These are phyloP conservation scores for Andrena flavipes DNA, from an alignment of 2,888 invertebrate species.

Conservation along the genomic window DNA sequence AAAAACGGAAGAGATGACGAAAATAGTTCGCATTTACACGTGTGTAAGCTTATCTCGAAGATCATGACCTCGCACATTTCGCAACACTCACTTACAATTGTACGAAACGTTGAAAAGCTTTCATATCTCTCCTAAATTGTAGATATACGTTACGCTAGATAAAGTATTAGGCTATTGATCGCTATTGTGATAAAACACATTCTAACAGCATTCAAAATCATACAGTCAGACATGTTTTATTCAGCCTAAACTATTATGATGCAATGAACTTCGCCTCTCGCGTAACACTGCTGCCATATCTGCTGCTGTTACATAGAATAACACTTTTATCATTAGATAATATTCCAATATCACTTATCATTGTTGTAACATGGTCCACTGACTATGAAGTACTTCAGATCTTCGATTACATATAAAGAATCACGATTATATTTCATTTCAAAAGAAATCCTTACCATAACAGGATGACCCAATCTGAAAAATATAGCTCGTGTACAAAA, in stretches of 20 bases:
- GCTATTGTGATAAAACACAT: slow-evolving; percentile 1
- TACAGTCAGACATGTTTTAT: not conserved
- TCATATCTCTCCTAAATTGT: not conserved
- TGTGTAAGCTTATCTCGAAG: slow-evolving; percentile 25
- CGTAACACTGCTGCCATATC: not conserved
- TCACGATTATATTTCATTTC: not conserved
- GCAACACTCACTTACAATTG: slow-evolving; percentile 14
- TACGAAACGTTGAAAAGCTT: slow-evolving; percentile 20
- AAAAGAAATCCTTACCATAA: not conserved
- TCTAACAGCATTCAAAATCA: not conserved
- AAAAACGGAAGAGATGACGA: not conserved
- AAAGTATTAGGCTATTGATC: not conserved
- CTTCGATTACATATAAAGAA: not conserved
- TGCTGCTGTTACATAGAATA: not conserved
- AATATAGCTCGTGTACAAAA: not conserved
- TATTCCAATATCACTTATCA: not conserved
- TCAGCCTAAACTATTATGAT: not conserved
- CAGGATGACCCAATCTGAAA: not conserved
- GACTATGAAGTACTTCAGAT: no score
- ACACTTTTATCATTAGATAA: not conserved
- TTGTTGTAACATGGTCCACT: not conserved
- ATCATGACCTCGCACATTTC: slow-evolving; percentile 44
- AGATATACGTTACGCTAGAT: slow-evolving; percentile 6
- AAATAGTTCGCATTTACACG: slow-evolving; percentile 20
- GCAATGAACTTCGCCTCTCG: not conserved